Conservation (phyloP, 1,140 invertebrate species). For the Pseudomyrmex cubaensis region DNA sequence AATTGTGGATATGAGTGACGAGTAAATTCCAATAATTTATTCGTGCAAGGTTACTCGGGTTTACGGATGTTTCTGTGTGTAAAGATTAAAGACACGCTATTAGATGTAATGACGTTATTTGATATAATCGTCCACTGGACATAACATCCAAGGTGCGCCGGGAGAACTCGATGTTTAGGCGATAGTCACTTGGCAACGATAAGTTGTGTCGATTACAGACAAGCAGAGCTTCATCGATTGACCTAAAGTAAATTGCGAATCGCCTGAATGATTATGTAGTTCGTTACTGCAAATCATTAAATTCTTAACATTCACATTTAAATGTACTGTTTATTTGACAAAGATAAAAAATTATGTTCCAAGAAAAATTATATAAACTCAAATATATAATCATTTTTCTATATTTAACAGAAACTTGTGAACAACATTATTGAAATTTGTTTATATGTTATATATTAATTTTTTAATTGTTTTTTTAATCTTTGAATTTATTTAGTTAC, state of each 20-base stretch:
- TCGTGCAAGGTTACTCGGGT: neutral
- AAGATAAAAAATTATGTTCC: neutral
- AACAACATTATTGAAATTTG: neutral
- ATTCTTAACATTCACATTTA: neutral
- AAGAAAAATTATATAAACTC: neutral
- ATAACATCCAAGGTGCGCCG: neutral
- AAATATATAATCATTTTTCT: too few species aligned
- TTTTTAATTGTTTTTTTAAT: neutral
- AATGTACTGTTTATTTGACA: neutral
- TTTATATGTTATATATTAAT: neutral
- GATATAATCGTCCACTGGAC: conserved; percentile 25
- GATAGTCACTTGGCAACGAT: conserved; percentile 75
- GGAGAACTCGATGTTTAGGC: conserved; percentile 70
- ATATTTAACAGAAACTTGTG: too few species aligned
- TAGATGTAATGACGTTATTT: neutral
- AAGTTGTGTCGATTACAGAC: conserved; percentile 61
- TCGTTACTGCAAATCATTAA: neutral
- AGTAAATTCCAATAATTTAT: conserved; percentile 10
- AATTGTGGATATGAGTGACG: neutral
- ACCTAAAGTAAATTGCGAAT: conserved; percentile 30
- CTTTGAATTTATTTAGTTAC: neutral
- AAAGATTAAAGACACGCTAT: conserved; percentile 14
- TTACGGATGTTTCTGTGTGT: neutral
- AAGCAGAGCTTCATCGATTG: conserved; percentile 47
- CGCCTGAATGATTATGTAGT: neutral